Evolutionary conservation across 2,888 invertebrate genomes (phyloP), one percentile per base, ranked within the genome.

Genomic region (Eilema caniola): DNA sequence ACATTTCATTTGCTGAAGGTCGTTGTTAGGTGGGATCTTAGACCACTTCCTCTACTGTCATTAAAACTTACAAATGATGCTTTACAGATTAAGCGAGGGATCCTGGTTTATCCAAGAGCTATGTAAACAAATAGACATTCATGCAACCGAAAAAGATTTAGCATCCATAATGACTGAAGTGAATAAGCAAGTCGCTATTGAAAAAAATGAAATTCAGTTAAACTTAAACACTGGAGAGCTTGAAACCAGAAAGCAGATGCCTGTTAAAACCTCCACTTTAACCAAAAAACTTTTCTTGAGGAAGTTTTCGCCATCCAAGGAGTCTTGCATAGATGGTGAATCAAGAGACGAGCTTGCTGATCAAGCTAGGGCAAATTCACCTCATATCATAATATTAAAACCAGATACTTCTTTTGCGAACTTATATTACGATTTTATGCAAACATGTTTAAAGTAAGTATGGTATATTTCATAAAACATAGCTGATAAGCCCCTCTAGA

Each of bases 81-180:
- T 10, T 61, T 61, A 31, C 61, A 61, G 61, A 33, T 11, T 20
- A 20, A 31, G 16, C 20, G 20, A 31, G 16, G 61, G 61, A 8
- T 61, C 61, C 61, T 61, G 61, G 61, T 61, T 61, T 28, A 33
- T 61, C 2, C 33, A 61, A 20, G 61, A 31, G 28, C n/a, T 61
- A n/a, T 61, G 61, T 20, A n/a, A 31, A 10, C 28, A 61, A 31
- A 61, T 61, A 31, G 11, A 31, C 1, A 16, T 28, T 10, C 10
- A 31, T 10, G 61, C 61, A 61, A 3, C n/a, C 20, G 20, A 28
- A 28, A 16, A 33, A 11, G 61, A 61, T 10, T 61, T 61, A 33
- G 11, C 1, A 61, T 31, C 61, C 0, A 61, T 61, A 61, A 61
- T 61, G 61, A 61, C n/a, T 10, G 33, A 31, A 31, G 61, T 61